Percentiles rank a stretch among this genome's conserved stretches.
These are phyloP conservation scores for Sphecodes monilicornis DNA, from an alignment of 2,888 invertebrate genomes.

Conservation along the genomic window DNA sequence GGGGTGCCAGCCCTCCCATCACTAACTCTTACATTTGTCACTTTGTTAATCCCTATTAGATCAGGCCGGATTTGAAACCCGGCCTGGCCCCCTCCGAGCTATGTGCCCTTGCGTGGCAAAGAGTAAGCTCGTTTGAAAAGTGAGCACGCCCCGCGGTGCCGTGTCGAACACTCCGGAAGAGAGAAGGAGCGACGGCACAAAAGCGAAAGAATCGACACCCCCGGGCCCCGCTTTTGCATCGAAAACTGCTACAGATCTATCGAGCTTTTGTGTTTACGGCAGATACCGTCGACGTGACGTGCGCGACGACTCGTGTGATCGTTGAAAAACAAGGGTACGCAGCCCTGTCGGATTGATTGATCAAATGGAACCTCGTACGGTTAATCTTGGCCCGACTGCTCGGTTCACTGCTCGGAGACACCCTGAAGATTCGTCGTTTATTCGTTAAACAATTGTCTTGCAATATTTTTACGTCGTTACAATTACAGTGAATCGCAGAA, in stretches of 20 bases:
- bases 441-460: neutral
- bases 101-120: constrained; percentile 76
- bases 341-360: constrained; percentile 18
- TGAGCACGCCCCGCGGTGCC: constrained; percentile 76
- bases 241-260: constrained; percentile 61
- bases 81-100: constrained; percentile 61
- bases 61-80: constrained; percentile 81
- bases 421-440: neutral
- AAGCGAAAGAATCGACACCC: constrained; percentile 57
- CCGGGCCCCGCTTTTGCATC: constrained; percentile 57
- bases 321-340: constrained; percentile 22
- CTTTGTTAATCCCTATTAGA: constrained; percentile 83
- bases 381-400: constrained; percentile 14
- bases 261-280: constrained; percentile 50
- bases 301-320: constrained; percentile 51
- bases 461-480: neutral
- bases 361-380: constrained; percentile 15
- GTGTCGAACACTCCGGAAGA: constrained; percentile 66
- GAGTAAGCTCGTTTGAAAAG: constrained; percentile 83
- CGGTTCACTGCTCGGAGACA: neutral
- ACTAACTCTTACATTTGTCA: constrained; percentile 83
- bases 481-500: neutral
- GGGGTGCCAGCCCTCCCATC: constrained; percentile 71
- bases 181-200: constrained; percentile 55
- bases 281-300: constrained; percentile 31